Conservation (phyloP, 2,888 invertebrate species). For the Perithous albicinctus region DNA sequence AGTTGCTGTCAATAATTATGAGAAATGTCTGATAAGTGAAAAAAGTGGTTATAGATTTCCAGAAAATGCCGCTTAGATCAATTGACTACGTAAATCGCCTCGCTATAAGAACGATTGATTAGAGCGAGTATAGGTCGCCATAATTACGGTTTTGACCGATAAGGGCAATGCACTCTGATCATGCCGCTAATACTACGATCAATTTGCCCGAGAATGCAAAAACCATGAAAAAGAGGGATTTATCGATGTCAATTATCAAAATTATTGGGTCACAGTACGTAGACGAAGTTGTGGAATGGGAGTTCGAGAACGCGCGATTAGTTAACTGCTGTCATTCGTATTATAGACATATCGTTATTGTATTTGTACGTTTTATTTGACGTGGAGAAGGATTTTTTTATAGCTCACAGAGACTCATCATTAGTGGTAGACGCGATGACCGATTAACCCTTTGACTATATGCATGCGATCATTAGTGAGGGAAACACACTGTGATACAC, state of each 20-base stretch:
- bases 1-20: too few species aligned
- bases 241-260: constrained; percentile 35
- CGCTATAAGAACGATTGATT: constrained; percentile 44
- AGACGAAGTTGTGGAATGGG: constrained; percentile 3
- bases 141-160: constrained; percentile 61
- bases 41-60: too few species aligned
- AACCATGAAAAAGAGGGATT: constrained; percentile 10
- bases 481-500: constrained; percentile 1
- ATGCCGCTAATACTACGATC: constrained; percentile 30
- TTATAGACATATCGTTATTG: not conserved
- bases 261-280: constrained; percentile 37
- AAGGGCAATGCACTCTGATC: constrained; percentile 44
- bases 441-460: constrained; percentile 3
- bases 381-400: not conserved
- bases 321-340: not conserved
- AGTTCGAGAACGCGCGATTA: constrained; percentile 19
- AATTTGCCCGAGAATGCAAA: constrained; percentile 47
- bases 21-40: too few species aligned
- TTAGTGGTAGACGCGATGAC: constrained; percentile 23
- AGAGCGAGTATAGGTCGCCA: constrained; percentile 30
- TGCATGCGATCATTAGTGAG: not conserved
- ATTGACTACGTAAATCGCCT: not conserved
- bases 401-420: not conserved
- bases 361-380: not conserved
- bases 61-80: not conserved